Evolutionary conservation across 1,140 invertebrate genomes (phyloP), one percentile per base, ranked within the genome.

Genomic region (Polyergus mexicanus): DNA sequence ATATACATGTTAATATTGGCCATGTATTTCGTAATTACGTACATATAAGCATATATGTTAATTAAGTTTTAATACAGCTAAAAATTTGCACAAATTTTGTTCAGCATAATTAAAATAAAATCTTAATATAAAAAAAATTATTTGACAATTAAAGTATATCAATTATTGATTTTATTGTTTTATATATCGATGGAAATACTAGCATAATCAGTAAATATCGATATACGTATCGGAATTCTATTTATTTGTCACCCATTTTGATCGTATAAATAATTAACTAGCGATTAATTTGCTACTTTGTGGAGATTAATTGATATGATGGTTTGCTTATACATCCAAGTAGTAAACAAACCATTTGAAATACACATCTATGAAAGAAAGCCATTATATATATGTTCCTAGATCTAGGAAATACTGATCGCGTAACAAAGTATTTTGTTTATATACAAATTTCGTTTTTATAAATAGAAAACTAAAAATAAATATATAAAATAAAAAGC

Each of bases 261-360:
- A 74, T 83, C 54, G 47, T 54, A n/a, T 83, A 63, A 74, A 76
- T 74, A 66, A 88, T 88, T 85, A 86, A 68, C 38, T 22, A 32
- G 11, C 41, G 71, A 68, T 81, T 69, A 60, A 76, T 88, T 86
- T 54, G 58, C 28, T 19, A 54, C 6, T 83, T 77, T 68, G 62
- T 1, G 60, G 51, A 44, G 62, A 62, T 86, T 69, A 81, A 32
- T 81, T 13, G 28, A 75, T n/a, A n/a, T 72, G 63, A 68, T 68
- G 66, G 54, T 66, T 51, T 28, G 66, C 41, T 35, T 35, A 56
- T 75, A 86, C 58, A 25, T 44, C 22, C 38, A 56, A 56, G 65
- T 71, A 65, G 78, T 54, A 81, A 88, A 88, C 41, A 62, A 86
- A 62, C 13, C 19, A 7, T 25, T 77, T 28, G 28, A 4, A 38